Conservation (phyloP, 2,113 vertebrate species). For the Microtus ochrogaster region DNA sequence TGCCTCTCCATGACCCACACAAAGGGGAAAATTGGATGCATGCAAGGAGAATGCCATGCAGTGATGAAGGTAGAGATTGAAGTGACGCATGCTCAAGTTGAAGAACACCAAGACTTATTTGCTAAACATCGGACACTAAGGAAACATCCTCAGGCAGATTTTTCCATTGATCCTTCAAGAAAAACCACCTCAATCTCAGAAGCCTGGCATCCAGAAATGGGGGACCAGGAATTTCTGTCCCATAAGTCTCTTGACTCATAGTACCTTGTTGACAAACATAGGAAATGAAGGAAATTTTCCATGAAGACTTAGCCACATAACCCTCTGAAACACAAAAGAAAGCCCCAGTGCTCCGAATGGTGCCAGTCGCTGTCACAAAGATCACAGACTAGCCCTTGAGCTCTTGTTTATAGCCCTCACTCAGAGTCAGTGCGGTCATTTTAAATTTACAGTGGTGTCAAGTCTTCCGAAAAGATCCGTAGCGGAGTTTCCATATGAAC, state of each 20-base stretch:
- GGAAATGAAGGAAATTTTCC: background rate
- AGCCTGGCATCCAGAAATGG: background rate
- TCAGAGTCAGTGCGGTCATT: background rate
- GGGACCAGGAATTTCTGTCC: background rate
- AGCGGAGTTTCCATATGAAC: background rate
- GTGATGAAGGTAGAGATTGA: background rate
- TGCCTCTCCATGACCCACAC: background rate
- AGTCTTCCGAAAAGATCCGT: background rate
- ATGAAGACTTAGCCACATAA: background rate
- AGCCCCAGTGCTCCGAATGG: background rate
- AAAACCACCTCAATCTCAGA: background rate
- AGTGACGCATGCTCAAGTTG: background rate
- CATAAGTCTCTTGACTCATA: background rate
- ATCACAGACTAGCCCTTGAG: background rate
- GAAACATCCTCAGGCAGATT: background rate
- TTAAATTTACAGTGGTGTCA: background rate
- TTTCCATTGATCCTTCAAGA: background rate
- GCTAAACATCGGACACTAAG: background rate
- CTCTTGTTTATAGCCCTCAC: background rate
- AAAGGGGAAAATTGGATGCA: background rate
- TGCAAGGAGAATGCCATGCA: background rate
- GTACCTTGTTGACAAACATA: background rate
- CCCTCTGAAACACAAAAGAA: background rate
- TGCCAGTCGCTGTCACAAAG: background rate
- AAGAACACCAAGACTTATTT: background rate